A percentile compares a stretch with the other conserved stretches of the same genome.
phyloP scores from a whole-genome alignment of 2,797 vertebrate species.

The Spea hammondii region DNA sequence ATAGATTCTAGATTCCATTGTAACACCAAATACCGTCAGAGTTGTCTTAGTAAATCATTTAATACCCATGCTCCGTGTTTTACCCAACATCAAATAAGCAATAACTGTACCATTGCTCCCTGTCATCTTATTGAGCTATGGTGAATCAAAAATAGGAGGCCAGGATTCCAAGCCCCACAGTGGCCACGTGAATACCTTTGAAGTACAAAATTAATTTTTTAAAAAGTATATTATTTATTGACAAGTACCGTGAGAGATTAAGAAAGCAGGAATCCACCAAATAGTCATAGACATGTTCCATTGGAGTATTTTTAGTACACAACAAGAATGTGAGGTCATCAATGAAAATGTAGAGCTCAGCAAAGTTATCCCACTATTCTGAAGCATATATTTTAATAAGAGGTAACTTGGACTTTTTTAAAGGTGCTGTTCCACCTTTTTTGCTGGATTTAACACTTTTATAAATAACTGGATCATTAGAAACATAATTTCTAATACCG shows the following conservation, averaged over 20 bases:
- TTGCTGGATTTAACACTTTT: no score
- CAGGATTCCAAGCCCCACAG: slow-evolving; percentile 26
- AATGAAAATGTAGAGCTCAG: background rate
- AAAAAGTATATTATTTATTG: slow-evolving; percentile 52
- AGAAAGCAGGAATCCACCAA: slow-evolving; percentile 17
- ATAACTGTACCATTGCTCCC: slow-evolving; percentile 49
- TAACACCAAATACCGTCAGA: slow-evolving; percentile 23
- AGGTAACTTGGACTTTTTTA: no score
- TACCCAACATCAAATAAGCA: slow-evolving; percentile 51
- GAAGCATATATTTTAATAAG: background rate
- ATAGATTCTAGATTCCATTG: slow-evolving; percentile 27
- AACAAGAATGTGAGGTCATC: background rate
- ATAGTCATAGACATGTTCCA: slow-evolving; percentile 26
- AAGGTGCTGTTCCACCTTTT: no score
- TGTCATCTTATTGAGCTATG: slow-evolving; percentile 49
- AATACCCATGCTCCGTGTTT: slow-evolving; percentile 50
- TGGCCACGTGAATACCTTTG: slow-evolving; percentile 35
- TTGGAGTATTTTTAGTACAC: slow-evolving; percentile 16
- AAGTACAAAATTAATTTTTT: slow-evolving; percentile 48
- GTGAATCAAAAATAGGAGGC: slow-evolving; percentile 38
- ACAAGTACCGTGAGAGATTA: slow-evolving; percentile 44
- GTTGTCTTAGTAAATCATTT: slow-evolving; percentile 51
- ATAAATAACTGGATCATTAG: no score
- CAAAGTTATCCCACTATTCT: background rate
- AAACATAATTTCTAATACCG: no score